Conservation (phyloP, 2,888 invertebrate genomes). For the Mongoloraphidia duomilia region DNA sequence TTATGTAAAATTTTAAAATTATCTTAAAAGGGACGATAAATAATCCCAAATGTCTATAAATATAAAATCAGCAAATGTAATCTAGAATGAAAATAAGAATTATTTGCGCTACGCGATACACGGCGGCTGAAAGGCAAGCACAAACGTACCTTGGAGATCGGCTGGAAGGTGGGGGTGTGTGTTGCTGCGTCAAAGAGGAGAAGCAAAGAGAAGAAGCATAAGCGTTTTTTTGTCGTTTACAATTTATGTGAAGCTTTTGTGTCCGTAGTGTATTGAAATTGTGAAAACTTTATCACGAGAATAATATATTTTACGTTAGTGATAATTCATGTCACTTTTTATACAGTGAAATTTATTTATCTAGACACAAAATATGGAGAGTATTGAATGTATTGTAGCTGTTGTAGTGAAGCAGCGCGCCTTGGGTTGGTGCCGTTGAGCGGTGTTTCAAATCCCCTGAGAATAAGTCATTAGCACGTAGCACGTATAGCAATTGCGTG, state of each 20-base stretch:
- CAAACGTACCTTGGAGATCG: too few relatives aligned
- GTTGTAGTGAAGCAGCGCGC: background rate
- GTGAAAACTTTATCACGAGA: slow-evolving; percentile 9
- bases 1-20: too few relatives aligned
- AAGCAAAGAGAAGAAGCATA: too few relatives aligned
- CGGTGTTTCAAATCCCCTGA: slow-evolving; percentile 2
- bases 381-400: background rate
- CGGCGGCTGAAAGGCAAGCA: too few relatives aligned
- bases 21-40: too few relatives aligned
- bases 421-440: too few relatives aligned
- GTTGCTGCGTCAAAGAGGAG: too few relatives aligned
- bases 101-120: too few relatives aligned
- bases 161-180: too few relatives aligned
- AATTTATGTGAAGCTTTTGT: slow-evolving; percentile 9
- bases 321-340: slow-evolving; percentile 8
- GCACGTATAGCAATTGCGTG: background rate
- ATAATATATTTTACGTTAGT: slow-evolving; percentile 8
- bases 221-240: background rate
- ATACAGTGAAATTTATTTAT: slow-evolving; percentile 2
- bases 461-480: slow-evolving; percentile 7
- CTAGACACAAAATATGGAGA: slow-evolving; percentile 3
- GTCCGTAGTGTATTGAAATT: slow-evolving; percentile 8
- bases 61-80: too few relatives aligned
- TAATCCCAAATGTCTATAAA: too few relatives aligned
- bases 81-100: too few relatives aligned